Base-by-base conservation (phyloP, 2,797 vertebrate species). In the Hemibagrus guttatus region DNA sequence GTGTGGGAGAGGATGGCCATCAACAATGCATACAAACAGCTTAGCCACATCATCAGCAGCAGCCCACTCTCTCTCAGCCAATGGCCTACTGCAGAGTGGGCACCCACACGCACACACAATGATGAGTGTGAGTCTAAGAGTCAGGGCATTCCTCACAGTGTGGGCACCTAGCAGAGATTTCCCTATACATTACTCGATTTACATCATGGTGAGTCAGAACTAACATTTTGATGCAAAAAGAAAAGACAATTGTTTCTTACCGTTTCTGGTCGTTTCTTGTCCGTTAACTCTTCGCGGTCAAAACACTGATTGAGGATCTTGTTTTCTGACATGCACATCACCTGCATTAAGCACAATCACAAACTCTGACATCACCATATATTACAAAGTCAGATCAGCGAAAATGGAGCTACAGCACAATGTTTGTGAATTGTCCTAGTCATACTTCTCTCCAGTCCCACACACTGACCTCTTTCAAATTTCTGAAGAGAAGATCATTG, bases 401-500 rank as follows among this genome's bases (percentile, higher is more conserved):
- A 82, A 82, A 82, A 66, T 14, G 61, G 63, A 52, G 42, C 52
- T 54, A 80, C 28, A 80, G 16, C 31, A 4, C 46, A 66, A 17
- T 58, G 72, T 68, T 78, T 39, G n/a, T 46, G 68, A 80, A 90
- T 83, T 84, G 83, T 81, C 68, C 83, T 83, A 78, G 52, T 52
- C 35, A 86, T 68, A 71, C 66, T 81, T 82, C 84, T 74, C 58
- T 80, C 39, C 85, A 80, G 72, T 64, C 68, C 88, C 74, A 75
- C 83, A 75, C 83, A 52, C 96, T 96, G 90, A 98, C 98, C 96
- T 99, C 98, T 92, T 99, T 99, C 89, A 99, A 90, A 93, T 99
- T 99, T 92, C 98, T 96, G 93, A 99, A 99, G 63, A 99, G 97
- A 81, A 99, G 96, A 91, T 99, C 98, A 0, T 99, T 99, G 95